phyloP scores from a whole-genome alignment of 2,797 vertebrate genomes.

The Sebastes melanostomus region DNA sequence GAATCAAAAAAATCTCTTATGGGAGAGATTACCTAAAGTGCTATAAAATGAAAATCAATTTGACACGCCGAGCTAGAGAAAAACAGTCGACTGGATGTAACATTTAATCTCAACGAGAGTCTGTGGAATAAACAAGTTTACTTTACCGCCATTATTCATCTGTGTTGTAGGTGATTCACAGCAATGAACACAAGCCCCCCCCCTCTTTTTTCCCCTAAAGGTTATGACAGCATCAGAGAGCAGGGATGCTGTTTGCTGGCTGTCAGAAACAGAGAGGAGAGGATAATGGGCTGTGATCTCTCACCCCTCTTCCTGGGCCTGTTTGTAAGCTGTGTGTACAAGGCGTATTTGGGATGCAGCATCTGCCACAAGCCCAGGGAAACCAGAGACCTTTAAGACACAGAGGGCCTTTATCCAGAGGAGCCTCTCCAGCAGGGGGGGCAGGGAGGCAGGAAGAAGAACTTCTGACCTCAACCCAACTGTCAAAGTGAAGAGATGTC shows the following conservation, averaged over 20 bases:
- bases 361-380: slow-evolving; percentile 56
- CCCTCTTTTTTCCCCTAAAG: slow-evolving; percentile 4
- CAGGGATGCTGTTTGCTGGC: slow-evolving; percentile 56
- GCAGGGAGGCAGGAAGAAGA: slow-evolving; percentile 24
- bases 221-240: slow-evolving; percentile 44
- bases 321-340: slow-evolving; percentile 67
- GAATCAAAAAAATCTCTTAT: slow-evolving; percentile 34
- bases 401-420: slow-evolving; percentile 61
- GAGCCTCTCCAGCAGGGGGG: slow-evolving; percentile 44
- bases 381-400: slow-evolving; percentile 65
- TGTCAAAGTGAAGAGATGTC: slow-evolving; percentile 31
- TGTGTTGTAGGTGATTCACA: slow-evolving; percentile 21
- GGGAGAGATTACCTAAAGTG: slow-evolving; percentile 16
- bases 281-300: slow-evolving; percentile 49
- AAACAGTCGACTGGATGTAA: not conserved
- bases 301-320: slow-evolving; percentile 51
- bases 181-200: slow-evolving; percentile 10
- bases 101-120: slow-evolving; percentile 6
- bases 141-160: not conserved
- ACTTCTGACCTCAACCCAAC: slow-evolving; percentile 56
- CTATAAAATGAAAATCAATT: slow-evolving; percentile 45
- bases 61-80: not conserved
- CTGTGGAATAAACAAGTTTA: slow-evolving; percentile 3
- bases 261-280: slow-evolving; percentile 50
- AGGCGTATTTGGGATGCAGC: slow-evolving; percentile 72